Evolutionary conservation across 2,113 vertebrate genomes (phyloP), one percentile per base, ranked within the genome.

Genomic region (Cryptoleucopteryx plumbea): DNA sequence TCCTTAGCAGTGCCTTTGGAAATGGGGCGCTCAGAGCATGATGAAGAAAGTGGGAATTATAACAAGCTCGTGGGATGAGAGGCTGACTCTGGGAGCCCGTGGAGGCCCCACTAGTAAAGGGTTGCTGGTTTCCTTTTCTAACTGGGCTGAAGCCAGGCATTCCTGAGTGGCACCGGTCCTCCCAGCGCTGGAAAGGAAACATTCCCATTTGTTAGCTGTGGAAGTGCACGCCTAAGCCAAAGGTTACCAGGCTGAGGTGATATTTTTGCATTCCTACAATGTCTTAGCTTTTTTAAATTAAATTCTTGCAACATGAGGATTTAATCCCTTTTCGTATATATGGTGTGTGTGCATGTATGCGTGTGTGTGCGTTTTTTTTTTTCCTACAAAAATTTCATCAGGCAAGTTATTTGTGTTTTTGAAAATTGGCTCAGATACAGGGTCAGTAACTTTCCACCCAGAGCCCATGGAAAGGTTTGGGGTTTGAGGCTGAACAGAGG

Each of bases 291-390:
- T 96, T 96, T 94, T 21, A 95, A 97, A 97, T 97, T 96, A 97
- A 97, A 98, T 98, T 96, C 96, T 96, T 98, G 96, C 92, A 94
- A 95, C 96, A 97, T 97, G 97, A 97, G 95, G 94, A 97, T 96
- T 98, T 97, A 97, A 94, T 97, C 94, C 93, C 78, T 96, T 79
- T 93, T 85, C 75, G 81, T 96, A 17, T 95, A 90, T 79, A 93
- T 8, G 7, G 84, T 0, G 10, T 1, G 61, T 22, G 85, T 9
- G 59, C 38, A 52, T 45, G 22, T 55, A 50, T 8, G 14, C 13
- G 6, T 29, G 21, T 12, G 9, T 4, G 29, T 27, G 2, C 5
- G 11, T 77, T 5, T 75, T 9, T 25, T 8, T 23, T 26, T 56
- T 74, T 58, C 22, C 91, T 80, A 80, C 94, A 94, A 89, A 94